Percentiles rank a stretch among this genome's conserved stretches.
phyloP scores from a whole-genome alignment of 2,797 vertebrate genomes.

The Picus viridis region DNA sequence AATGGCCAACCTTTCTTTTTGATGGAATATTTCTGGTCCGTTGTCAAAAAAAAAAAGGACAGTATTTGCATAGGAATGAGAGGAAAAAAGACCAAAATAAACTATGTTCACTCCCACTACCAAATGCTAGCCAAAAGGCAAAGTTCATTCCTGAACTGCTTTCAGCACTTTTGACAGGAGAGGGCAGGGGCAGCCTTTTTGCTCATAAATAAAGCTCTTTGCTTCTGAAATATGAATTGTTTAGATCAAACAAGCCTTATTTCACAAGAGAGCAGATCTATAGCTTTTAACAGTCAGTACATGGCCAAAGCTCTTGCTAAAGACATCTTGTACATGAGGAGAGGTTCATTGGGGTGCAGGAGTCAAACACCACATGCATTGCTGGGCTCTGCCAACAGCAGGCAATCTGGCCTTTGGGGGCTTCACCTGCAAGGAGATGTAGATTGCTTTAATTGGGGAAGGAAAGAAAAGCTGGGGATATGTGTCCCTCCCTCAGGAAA shows the following conservation, averaged over 20 bases:
- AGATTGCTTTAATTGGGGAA: background rate
- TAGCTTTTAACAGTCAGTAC: conserved; percentile 9
- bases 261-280: conserved; percentile 7
- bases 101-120: background rate
- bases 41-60: background rate
- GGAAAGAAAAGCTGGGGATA: background rate
- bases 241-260: conserved; percentile 31
- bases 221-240: conserved; percentile 51
- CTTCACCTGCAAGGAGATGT: background rate
- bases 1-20: background rate
- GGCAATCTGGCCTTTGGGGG: background rate
- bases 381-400: background rate
- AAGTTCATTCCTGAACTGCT: conserved; percentile 32
- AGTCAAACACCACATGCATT: background rate
- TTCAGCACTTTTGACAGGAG: conserved; percentile 33
- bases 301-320: background rate
- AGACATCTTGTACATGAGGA: background rate
- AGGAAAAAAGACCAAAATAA: background rate
- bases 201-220: conserved; percentile 19
- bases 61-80: background rate
- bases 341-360: background rate
- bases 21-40: background rate
- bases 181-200: conserved; percentile 22
- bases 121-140: conserved; percentile 28
- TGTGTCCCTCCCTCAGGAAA: background rate